Base-by-base conservation (phyloP, 2,797 vertebrate genomes). In the Helicolenus hilgendorfi region DNA sequence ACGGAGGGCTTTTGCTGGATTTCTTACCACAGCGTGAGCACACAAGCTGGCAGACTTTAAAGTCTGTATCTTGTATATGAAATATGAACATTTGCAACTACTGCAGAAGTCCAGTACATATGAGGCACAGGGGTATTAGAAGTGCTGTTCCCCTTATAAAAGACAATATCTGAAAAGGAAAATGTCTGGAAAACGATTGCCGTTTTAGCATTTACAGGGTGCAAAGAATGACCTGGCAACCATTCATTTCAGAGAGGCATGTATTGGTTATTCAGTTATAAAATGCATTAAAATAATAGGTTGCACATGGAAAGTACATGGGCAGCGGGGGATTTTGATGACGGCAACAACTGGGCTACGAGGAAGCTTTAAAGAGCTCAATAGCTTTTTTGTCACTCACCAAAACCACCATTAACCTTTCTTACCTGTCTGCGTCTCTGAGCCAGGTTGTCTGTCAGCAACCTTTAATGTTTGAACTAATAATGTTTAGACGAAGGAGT, bases 271-370 rank as follows among this genome's bases (percentile, higher is more conserved):
- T 72, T 81, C n/a, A 29, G 3, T 26, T 72, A 31, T 69, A 60
- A 69, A 91, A 74, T 58, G 71, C 63, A 71, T 64, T 13, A n/a
- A 59, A 72, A 58, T 59, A 92, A 89, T 83, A 56, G 70, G 55
- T 86, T 86, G 41, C 87, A 89, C 72, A 77, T 86, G 88, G 85
- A 77, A 84, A 89, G 67, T 56, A 60, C 78, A 77, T 53, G 38
- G 70, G 69, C 22, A 79, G 13, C 5, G n/a, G 27, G 56, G 27
- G 13, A 41, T 33, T 83, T 84, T 80, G 55, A 7, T 58, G 53
- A 71, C 49, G 49, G 26, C 59, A 56, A 13, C 69, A 59, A 81
- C 45, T 45, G 35, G 41, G 55, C 27, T 29, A 26, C n/a, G 24
- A 60, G 33, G 69, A 84, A 74, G 49, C 22, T 79, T 73, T 84